Evolutionary conservation across 1,140 invertebrate species (phyloP), one percentile per base, ranked within the genome.

Genomic region (Coenobita brevimanus): DNA sequence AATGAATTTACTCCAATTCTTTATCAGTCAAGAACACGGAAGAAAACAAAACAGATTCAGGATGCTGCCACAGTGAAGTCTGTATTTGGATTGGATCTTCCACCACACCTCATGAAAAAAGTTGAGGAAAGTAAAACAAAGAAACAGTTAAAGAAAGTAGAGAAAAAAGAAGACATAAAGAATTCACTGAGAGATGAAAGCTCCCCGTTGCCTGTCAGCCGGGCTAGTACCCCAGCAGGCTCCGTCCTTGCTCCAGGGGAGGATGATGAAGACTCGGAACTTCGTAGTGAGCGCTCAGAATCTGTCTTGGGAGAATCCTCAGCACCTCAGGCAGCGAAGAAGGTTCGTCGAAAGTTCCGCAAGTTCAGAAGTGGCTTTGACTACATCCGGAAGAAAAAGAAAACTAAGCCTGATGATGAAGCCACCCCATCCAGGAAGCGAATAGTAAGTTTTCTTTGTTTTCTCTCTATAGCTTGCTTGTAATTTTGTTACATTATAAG

Each of bases 381-480:
- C 93, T 97, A 97, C 87, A 97, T 97, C 62, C 93, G 96, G 17
- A 97, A 97, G 91, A 97, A 97, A 93, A 97, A 97, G 92, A 96
- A 95, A 87, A 93, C 41, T 33, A 85, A 82, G 60, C 33, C 75
- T 41, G 81, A 91, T 69, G 89, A 91, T 46, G 87, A 89, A 60
- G 67, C 78, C 1, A 82, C 85, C 13, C 79, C 88, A 41, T 83
- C 86, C 17, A 83, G 82, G 57, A 89, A 84, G 60, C 71, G 88
- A 46, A 57, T 89, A 46, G 88, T 89, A 80, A 89, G 82, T 88
- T 17, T 27, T 27, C 33, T n/a, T n/a, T n/a, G n/a, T n/a, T n/a
- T n/a, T n/a, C n/a, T n/a, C n/a, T n/a, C n/a, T n/a, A n/a, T n/a
- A n/a, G n/a, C n/a, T n/a, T n/a, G n/a, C n/a, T n/a, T n/a, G n/a